Percentiles rank a stretch among this genome's conserved stretches.
These are phyloP conservation scores for Rhopalosiphum padi DNA, from an alignment of 1,140 invertebrate genomes.

Conservation along the genomic window DNA sequence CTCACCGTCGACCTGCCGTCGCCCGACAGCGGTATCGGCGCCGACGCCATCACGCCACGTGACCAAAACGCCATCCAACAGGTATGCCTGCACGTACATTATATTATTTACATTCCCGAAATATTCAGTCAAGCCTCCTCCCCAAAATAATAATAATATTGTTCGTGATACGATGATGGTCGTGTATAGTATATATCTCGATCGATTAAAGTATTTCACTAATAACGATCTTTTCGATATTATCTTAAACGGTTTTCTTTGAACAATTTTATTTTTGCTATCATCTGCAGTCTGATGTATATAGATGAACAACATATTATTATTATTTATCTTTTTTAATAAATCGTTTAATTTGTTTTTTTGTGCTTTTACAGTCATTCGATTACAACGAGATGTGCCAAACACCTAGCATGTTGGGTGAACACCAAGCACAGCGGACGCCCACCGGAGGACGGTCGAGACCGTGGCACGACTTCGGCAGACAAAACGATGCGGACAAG, in stretches of 20 bases:
- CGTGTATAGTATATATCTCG: no score
- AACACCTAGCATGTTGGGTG: slow-evolving; percentile 65
- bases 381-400: slow-evolving; percentile 87
- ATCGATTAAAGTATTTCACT: no score
- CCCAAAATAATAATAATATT: no score
- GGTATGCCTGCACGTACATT: slow-evolving; percentile 67
- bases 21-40: slow-evolving; percentile 89
- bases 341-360: neutral
- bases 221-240: no score
- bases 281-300: no score
- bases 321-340: no score
- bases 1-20: slow-evolving; percentile 90
- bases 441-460: slow-evolving; percentile 70
- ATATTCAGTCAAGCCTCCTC: no score
- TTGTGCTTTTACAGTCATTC: slow-evolving; percentile 73
- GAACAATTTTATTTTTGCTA: no score
- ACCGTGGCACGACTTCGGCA: slow-evolving; percentile 90
- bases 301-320: no score
- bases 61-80: slow-evolving; percentile 88
- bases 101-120: neutral
- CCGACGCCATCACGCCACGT: slow-evolving; percentile 86
- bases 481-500: slow-evolving; percentile 92
- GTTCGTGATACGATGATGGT: no score
- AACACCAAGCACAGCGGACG: slow-evolving; percentile 60
- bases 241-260: no score